phyloP scores from a whole-genome alignment of 1,140 invertebrate genomes.

The Lasaia peninsularis region DNA sequence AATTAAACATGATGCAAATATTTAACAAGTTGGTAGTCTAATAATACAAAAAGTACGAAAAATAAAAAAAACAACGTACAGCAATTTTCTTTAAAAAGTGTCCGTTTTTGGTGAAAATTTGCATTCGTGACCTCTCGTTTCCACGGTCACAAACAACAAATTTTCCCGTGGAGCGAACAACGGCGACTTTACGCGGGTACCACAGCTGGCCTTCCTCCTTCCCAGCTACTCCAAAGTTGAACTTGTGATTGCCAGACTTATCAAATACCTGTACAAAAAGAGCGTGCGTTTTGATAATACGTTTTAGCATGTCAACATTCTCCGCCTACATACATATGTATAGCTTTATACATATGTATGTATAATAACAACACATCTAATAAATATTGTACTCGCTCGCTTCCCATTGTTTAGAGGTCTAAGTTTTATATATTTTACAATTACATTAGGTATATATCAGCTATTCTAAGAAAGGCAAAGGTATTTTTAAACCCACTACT shows the following conservation, averaged over 20 bases:
- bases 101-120: constrained; percentile 94
- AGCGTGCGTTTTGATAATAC: too few species aligned
- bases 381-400: too few species aligned
- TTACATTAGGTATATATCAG: too few species aligned
- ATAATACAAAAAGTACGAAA: not conserved
- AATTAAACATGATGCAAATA: too few species aligned
- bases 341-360: too few species aligned
- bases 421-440: too few species aligned
- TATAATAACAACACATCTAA: too few species aligned
- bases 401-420: too few species aligned
- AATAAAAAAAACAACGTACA: constrained; percentile 36
- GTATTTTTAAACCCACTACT: too few species aligned
- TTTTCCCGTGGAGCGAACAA: constrained; percentile 91
- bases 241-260: constrained; percentile 92
- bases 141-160: constrained; percentile 98
- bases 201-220: constrained; percentile 97
- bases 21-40: not conserved
- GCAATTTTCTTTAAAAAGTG: constrained; percentile 96
- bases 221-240: constrained; percentile 92
- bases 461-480: too few species aligned
- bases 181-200: constrained; percentile 97
- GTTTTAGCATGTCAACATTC: too few species aligned
- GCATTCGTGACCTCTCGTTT: constrained; percentile 96
- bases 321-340: too few species aligned
- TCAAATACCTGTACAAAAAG: constrained; percentile 85